Evolutionary conservation across 2,113 vertebrate genomes (phyloP).

Genomic region (Phylloscopus trochilus): DNA sequence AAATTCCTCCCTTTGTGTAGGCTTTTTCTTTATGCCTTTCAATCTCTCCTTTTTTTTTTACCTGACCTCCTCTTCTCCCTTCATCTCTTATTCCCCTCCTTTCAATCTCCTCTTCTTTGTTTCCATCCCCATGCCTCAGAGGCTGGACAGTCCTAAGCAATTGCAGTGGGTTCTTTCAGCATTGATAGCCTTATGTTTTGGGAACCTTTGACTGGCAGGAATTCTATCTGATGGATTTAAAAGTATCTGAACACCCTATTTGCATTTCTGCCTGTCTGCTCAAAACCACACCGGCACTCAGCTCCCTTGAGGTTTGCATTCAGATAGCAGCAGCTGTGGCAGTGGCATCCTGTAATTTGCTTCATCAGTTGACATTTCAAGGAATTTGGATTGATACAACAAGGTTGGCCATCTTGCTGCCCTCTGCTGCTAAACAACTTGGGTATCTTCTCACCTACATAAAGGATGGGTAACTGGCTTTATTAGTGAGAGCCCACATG

Average conservation of each 20-base stretch:
- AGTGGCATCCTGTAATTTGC: background rate
- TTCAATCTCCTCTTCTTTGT: background rate
- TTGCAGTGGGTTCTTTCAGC: background rate
- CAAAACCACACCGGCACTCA: background rate
- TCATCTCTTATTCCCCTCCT: background rate
- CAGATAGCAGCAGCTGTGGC: background rate
- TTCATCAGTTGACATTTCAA: slow-evolving; percentile 4
- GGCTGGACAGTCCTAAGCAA: background rate
- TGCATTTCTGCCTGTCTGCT: slow-evolving; percentile 4
- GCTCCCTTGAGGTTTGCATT: background rate
- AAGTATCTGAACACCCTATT: background rate
- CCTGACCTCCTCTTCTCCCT: background rate
- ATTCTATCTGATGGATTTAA: background rate
- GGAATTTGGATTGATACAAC: background rate
- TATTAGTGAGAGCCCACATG: background rate
- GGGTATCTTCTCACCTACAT: background rate
- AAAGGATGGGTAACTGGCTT: background rate
- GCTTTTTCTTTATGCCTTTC: background rate
- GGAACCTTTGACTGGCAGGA: background rate
- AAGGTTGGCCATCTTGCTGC: background rate
- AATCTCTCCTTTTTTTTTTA: background rate
- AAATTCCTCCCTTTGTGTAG: background rate
- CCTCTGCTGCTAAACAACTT: background rate
- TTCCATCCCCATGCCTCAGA: background rate
- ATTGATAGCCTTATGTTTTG: background rate